phyloP scores from a whole-genome alignment of 2,797 vertebrate species.

The Hoplostethus mediterraneus region DNA sequence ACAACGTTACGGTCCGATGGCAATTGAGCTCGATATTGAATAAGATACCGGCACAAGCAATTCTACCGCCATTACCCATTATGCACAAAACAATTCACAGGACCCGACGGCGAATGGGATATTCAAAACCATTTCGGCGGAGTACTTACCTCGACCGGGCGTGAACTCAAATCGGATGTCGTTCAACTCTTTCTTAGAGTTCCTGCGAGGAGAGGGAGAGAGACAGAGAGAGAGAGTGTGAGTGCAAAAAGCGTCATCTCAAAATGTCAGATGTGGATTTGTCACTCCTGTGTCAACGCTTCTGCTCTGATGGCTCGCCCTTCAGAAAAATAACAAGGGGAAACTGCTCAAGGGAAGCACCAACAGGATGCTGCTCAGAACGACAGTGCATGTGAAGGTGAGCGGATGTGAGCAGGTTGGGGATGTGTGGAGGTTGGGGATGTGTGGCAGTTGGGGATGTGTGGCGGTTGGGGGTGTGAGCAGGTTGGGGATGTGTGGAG shows the following conservation, averaged over 20 bases:
- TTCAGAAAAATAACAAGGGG: constrained; percentile 1
- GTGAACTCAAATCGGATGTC: constrained; percentile 99
- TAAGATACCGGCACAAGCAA: constrained; percentile 40
- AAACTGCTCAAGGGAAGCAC: neutral
- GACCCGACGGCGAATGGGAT: constrained; percentile 27
- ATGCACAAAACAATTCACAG: constrained; percentile 19
- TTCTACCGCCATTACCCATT: constrained; percentile 24
- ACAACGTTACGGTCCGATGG: constrained; percentile 59
- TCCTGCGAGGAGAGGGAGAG: constrained; percentile 82
- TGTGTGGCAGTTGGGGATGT: no score
- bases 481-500: no score
- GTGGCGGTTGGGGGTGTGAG: no score
- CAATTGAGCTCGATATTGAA: constrained; percentile 49
- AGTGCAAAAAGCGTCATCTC: constrained; percentile 9
- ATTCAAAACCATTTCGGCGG: constrained; percentile 31
- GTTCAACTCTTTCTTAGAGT: constrained; percentile 97
- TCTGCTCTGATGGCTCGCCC: neutral
- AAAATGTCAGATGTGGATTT: constrained; percentile 28
- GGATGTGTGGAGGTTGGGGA: no score
- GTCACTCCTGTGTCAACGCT: neutral
- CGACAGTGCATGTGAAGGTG: constrained; percentile 23
- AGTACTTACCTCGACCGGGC: constrained; percentile 93
- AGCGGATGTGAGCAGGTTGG: neutral
- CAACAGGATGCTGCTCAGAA: neutral
- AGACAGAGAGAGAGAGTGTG: constrained; percentile 12